Conservation (phyloP, 2,113 vertebrate species). For the Orthonyx spaldingii region DNA sequence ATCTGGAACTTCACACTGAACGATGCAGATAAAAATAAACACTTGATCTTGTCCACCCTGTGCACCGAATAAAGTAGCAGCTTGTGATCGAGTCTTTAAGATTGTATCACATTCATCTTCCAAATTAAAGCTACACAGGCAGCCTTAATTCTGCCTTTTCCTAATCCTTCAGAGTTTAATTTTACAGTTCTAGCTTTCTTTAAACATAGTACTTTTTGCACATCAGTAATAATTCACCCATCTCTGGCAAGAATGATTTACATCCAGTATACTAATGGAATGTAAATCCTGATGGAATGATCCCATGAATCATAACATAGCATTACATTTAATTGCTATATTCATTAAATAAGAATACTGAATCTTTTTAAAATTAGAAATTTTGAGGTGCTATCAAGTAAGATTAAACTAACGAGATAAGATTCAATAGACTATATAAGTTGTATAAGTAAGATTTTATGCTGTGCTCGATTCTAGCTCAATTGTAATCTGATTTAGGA, state of each 20-base stretch:
- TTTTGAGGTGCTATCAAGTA: conserved; percentile 24
- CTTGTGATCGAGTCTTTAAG: background rate
- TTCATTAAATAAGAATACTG: conserved; percentile 26
- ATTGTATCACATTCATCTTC: background rate
- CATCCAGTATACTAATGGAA: background rate
- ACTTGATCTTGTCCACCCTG: conserved; percentile 14
- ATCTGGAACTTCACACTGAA: conserved; percentile 20
- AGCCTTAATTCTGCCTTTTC: conserved; percentile 9
- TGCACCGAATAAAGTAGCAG: conserved; percentile 18
- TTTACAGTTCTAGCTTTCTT: conserved; percentile 3
- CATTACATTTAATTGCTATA: conserved; percentile 10
- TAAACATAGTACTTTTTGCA: background rate
- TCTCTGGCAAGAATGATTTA: conserved; percentile 1
- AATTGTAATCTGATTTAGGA: conserved; percentile 53
- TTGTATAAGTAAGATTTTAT: conserved; percentile 47
- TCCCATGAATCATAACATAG: conserved; percentile 4
- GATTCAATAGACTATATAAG: conserved; percentile 12
- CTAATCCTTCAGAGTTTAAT: conserved; percentile 17
- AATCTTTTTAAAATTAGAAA: background rate
- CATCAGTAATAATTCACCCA: background rate
- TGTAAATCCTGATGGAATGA: background rate
- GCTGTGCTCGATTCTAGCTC: background rate
- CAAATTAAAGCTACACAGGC: conserved; percentile 5
- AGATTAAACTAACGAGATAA: conserved; percentile 39
- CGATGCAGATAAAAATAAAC: conserved; percentile 16